Base-by-base conservation (phyloP, 2,113 vertebrate species). In the Hyperoodon ampullatus region DNA sequence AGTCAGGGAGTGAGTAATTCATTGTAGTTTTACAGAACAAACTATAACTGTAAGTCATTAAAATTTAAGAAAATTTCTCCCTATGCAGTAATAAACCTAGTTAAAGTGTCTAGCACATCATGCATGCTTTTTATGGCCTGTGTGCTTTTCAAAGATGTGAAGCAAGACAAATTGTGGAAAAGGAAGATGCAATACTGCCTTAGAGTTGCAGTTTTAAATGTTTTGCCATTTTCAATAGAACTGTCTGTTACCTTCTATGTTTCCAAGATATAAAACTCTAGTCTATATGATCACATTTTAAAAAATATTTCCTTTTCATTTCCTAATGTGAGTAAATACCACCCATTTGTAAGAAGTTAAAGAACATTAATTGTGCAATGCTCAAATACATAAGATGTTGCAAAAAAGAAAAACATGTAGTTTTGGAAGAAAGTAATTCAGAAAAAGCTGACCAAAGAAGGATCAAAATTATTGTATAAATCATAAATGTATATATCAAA, bases 191-290 rank as follows among this genome's bases (percentile, higher is more conserved):
- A 96, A 90, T 61, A 85, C 96, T 96, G 77, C 87, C 80, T 97
- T 75, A 30, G 83, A 75, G 77, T 97, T 94, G 94, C 90, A 77
- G 68, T 71, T 90, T 91, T 96, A 90, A 94, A 26, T 65, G 94
- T 95, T 95, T 96, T 96, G 88, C 88, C 93, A 82, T 95, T 98
- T 98, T 95, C 28, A 70, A n/a, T 72, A 86, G 63, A 95, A 89
- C 86, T 90, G 96, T 97, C 94, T 97, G 93, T 96, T 98, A 88
- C 47, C 89, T 90, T 53, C 68, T 88, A 33, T 85, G 26, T 75
- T 97, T 98, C 88, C 82, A 85, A 96, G 97, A 77, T 96, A 90
- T 42, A 90, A 97, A 98, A 97, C 94, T 97, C 90, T 28, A 14
- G 87, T 88, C 30, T 12, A 12, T 42, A 75, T 28, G 35, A 44